Evolutionary conservation across 2,888 invertebrate genomes (phyloP), one percentile per base, ranked within the genome.

Genomic region (Drosophila bunnanda): DNA sequence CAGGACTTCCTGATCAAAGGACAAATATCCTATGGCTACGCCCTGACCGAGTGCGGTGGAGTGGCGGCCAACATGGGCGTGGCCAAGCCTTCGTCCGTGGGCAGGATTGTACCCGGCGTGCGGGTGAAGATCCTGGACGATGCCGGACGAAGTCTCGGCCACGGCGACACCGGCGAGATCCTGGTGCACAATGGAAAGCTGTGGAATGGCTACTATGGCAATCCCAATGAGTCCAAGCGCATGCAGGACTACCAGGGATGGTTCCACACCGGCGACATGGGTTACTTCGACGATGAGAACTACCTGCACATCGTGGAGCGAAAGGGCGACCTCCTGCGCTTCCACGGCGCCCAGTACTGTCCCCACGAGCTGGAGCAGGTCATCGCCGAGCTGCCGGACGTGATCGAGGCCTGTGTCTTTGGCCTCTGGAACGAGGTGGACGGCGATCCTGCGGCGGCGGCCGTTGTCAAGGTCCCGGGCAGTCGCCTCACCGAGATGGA

Each of bases 211-310:
- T 92, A 92, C 61, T 91, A 91, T 52, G 88, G 88, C 46, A 91
- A 92, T 66, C 85, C 86, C 3, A 85, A 80, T 28, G 91, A 90
- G 54, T 89, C 91, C 9, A 84, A 84, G 56, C 79, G 80, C 6
- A 82, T 88, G 34, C 83, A 88, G 55, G 91, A 91, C 73, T 82
- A 77, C 28, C 90, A 92, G 46, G 92, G 91, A 43, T 92, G 91
- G 92, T 87, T 90, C 17, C 89, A 90, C 36, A 90, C 92, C 22
- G 92, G 92, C 5, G 92, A 92, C 75, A 75, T 92, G 78, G 92
- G 92, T 20, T 90, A 90, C 70, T 90, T 92, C 55, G 92, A 92
- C 61, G 79, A 90, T 38, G 91, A 91, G 55, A 91, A 91, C 48
- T 89, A 78, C 74, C 44, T 92, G 34, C 81, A 86, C 77, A 79